Conservation (phyloP, 2,113 vertebrate species). For the Formicarius rufipectus region DNA sequence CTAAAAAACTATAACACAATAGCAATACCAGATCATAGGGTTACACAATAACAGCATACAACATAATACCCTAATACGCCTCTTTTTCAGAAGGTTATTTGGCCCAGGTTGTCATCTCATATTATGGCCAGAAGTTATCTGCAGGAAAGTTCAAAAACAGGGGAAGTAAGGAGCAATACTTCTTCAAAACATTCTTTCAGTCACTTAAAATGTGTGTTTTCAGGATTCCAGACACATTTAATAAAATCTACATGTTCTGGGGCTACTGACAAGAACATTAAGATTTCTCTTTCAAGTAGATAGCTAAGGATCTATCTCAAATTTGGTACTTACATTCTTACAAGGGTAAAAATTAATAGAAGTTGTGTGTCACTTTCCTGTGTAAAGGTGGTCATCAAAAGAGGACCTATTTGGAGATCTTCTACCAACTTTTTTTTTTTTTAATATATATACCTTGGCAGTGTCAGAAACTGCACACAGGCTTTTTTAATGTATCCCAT, state of each 20-base stretch:
- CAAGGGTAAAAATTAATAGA: neutral
- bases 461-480: neutral
- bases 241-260: neutral
- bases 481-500: neutral
- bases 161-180: neutral
- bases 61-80: neutral
- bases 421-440: neutral
- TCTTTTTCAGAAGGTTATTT: neutral
- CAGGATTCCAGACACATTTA: neutral
- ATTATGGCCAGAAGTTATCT: neutral
- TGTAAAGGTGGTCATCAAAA: neutral
- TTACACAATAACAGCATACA: neutral
- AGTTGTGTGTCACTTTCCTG: neutral
- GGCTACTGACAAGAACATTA: neutral
- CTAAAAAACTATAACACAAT: too few species aligned
- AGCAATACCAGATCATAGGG: neutral
- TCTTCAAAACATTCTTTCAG: neutral
- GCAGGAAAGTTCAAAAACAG: neutral
- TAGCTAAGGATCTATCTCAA: neutral
- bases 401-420: neutral
- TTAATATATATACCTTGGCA: neutral
- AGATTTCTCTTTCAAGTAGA: neutral
- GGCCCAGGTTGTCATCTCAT: neutral
- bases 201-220: neutral
- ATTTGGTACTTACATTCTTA: neutral